Conservation (phyloP, 2,113 vertebrate species). For the Copsychus sechellarum region DNA sequence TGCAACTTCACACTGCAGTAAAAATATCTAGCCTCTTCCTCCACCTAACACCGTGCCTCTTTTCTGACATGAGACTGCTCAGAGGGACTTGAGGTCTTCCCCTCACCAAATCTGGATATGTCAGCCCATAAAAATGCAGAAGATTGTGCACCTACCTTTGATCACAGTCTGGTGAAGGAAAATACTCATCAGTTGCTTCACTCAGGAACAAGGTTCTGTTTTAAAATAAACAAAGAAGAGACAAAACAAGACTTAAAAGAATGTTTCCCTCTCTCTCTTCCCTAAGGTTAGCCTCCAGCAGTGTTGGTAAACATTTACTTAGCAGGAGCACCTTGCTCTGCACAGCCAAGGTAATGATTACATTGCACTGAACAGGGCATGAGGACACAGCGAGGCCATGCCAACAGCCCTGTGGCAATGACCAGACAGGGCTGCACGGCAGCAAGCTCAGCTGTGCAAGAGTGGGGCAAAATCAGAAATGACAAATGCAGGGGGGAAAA, state of each 20-base stretch:
- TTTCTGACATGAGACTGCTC: neutral
- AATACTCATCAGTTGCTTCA: neutral
- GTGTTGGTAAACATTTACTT: constrained; percentile 56
- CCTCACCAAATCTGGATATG: neutral
- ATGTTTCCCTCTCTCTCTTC: neutral
- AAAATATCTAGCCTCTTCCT: neutral
- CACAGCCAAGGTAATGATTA: constrained; percentile 53
- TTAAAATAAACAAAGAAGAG: constrained; percentile 9
- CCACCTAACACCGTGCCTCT: neutral
- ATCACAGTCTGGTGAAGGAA: neutral
- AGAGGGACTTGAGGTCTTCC: neutral
- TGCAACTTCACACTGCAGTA: neutral
- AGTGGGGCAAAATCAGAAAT: neutral
- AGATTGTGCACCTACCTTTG: constrained; percentile 9
- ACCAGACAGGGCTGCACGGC: neutral
- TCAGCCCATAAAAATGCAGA: neutral
- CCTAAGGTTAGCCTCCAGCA: neutral
- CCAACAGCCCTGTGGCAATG: neutral
- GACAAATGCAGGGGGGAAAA: neutral
- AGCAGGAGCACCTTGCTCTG: constrained; percentile 31
- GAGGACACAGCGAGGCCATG: neutral
- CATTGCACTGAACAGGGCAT: neutral
- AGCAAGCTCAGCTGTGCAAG: neutral
- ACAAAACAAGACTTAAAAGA: neutral
- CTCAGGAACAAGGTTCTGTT: neutral